phyloP scores from a whole-genome alignment of 2,113 vertebrate species.

The Pongo pygmaeus region DNA sequence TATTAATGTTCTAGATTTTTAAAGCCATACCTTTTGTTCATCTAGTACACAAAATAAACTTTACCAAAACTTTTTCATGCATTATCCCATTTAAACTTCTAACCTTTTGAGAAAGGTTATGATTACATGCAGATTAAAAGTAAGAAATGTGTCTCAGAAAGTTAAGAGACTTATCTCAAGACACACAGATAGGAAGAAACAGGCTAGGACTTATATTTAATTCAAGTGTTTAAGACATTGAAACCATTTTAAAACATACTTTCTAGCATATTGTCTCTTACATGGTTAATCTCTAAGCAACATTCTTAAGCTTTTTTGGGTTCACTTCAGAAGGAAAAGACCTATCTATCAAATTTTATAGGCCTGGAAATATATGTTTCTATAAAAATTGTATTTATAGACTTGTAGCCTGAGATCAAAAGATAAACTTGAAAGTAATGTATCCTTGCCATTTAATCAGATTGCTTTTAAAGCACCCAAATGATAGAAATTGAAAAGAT shows the following conservation, averaged over 20 bases:
- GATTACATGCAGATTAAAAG: neutral
- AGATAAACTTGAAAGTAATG: neutral
- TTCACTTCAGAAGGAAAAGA: neutral
- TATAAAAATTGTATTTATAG: conserved; percentile 15
- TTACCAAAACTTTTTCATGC: neutral
- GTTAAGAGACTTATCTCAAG: neutral
- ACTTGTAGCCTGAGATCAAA: neutral
- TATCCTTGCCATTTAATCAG: neutral
- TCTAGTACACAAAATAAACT: neutral
- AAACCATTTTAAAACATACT: neutral
- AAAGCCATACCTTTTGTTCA: neutral
- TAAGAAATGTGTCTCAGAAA: neutral
- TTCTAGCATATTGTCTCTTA: neutral
- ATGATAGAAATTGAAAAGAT: neutral
- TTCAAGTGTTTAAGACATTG: neutral
- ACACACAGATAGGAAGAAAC: neutral
- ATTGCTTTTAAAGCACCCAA: neutral
- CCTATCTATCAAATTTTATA: neutral
- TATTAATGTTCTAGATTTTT: neutral
- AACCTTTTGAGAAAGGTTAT: neutral
- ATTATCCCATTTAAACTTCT: neutral
- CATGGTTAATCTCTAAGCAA: neutral
- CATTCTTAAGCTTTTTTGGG: neutral
- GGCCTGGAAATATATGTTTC: neutral
- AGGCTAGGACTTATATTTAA: neutral